Evolutionary conservation across 2,797 vertebrate species (phyloP).

Genomic region (Streptopelia turtur): DNA sequence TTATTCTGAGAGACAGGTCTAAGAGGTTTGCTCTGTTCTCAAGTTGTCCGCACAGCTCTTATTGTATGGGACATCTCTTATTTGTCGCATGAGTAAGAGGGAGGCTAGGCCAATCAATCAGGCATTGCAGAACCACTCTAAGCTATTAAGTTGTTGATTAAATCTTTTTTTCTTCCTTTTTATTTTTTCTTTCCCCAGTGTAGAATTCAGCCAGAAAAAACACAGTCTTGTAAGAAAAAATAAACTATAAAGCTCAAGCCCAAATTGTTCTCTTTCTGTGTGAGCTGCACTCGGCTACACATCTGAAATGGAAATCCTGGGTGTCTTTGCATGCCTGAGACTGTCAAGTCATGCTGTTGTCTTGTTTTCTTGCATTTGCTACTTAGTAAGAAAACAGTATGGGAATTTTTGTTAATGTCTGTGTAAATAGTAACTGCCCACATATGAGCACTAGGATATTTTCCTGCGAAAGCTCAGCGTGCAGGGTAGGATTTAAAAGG

Average conservation of each 20-base stretch:
- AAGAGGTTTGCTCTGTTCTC: slow-evolving; percentile 1
- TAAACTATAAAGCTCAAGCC: background rate
- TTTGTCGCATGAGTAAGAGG: background rate
- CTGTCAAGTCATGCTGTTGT: background rate
- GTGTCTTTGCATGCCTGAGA: background rate
- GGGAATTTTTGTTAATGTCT: slow-evolving; percentile 15
- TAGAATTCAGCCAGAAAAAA: background rate
- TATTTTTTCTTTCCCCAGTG: no score
- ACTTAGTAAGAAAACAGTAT: background rate
- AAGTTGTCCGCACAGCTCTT: background rate
- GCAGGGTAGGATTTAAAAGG: slow-evolving; percentile 21
- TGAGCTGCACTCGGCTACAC: background rate
- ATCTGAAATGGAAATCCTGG: background rate
- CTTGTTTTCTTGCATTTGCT: slow-evolving; percentile 23
- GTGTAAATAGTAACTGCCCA: slow-evolving; percentile 29
- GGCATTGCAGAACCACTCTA: background rate
- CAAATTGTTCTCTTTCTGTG: background rate
- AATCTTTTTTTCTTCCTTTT: background rate
- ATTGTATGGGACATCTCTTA: background rate
- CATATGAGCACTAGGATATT: background rate
- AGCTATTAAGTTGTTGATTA: background rate
- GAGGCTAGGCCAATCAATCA: background rate
- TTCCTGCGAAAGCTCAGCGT: slow-evolving; percentile 8
- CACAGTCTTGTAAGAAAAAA: background rate
- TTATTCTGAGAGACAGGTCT: background rate